Percentiles rank a stretch among this genome's conserved stretches.
Evolutionary conservation across 2,797 vertebrate species (phyloP).

Genomic region (Amazona ochrocephala): DNA sequence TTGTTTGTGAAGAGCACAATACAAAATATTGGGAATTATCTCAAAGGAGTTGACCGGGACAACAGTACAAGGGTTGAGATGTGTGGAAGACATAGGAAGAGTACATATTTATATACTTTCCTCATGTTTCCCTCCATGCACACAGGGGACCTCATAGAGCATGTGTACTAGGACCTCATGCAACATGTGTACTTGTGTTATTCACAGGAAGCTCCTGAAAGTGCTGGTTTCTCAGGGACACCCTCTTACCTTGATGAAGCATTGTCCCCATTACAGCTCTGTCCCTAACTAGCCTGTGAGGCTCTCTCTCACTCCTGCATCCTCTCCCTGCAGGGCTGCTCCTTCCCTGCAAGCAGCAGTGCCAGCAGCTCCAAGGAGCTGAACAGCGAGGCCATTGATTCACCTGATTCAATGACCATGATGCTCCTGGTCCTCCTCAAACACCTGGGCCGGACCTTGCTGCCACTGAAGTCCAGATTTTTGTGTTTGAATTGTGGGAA

Average conservation of each 20-base stretch:
- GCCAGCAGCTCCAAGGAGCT: not conserved
- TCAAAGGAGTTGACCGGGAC: not conserved
- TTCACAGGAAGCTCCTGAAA: not conserved
- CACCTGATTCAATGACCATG: not conserved
- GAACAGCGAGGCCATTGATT: not conserved
- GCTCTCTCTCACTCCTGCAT: not conserved
- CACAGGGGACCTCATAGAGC: not conserved
- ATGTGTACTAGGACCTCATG: not conserved
- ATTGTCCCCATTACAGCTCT: not conserved
- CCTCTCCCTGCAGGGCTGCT: not conserved
- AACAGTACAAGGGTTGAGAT: not conserved
- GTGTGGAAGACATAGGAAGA: not conserved
- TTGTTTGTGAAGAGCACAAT: not conserved
- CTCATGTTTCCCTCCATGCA: rapidly evolving
- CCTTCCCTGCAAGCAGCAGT: rapidly evolving
- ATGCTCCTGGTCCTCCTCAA: not conserved
- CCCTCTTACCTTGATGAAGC: not conserved
- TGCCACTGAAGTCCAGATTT: not conserved
- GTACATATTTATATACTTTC: not conserved
- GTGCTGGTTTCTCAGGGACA: not conserved
- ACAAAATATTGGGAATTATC: not conserved
- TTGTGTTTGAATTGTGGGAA: not conserved
- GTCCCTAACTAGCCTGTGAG: not conserved
- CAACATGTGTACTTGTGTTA: not conserved
- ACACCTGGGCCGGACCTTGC: not conserved